Base-by-base conservation (phyloP, 2,797 vertebrate species). In the Psittacula derbiana region DNA sequence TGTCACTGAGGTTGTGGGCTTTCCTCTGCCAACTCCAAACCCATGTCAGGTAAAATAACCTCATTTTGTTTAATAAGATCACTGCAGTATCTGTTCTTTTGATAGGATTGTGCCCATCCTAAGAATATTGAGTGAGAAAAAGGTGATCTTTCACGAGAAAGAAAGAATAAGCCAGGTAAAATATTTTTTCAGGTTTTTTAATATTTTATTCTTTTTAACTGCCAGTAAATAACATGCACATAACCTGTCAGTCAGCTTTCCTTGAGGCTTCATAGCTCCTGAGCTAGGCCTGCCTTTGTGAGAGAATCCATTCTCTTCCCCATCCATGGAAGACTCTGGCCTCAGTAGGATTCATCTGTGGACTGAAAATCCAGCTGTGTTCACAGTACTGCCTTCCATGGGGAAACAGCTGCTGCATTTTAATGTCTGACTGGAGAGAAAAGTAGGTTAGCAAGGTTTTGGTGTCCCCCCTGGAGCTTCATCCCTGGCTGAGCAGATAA, bases 361-460 rank as follows among this genome's bases (percentile, higher is more conserved):
- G 47, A 50, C 50, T 58, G 60, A 85, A 73, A 86, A 71, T 43
- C 36, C 33, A 55, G 53, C 60, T 2, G 1, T 60, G 38, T 57
- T 92, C 80, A 24, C 66, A 88, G 73, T 33, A 16, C 7, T 71
- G 17, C 49, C 57, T 88, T 92, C 69, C 24, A 8, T 1, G 4
- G 38, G 62, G 65, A 65, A 86, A 60, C 67, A 79, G 87, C 73
- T 86, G 73, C 83, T 91, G 80, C 64, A 60, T 95, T 95, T 95
- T 75, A 81, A 75, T 43, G 30, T 92, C 55, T 93, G 80, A 84
- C 50, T 86, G 66, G 31, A 91, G 72, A 74, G 72, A 58, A 92
- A 92, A 93, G 76, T 95, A 84, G 92, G 92, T 90, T 96, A 95
- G 90, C 36, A 84, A 95, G 83, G 85, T 90, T 92, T 76, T 94